Evolutionary conservation across 2,113 vertebrate genomes (phyloP).

Genomic region (Ophiodon elongatus): DNA sequence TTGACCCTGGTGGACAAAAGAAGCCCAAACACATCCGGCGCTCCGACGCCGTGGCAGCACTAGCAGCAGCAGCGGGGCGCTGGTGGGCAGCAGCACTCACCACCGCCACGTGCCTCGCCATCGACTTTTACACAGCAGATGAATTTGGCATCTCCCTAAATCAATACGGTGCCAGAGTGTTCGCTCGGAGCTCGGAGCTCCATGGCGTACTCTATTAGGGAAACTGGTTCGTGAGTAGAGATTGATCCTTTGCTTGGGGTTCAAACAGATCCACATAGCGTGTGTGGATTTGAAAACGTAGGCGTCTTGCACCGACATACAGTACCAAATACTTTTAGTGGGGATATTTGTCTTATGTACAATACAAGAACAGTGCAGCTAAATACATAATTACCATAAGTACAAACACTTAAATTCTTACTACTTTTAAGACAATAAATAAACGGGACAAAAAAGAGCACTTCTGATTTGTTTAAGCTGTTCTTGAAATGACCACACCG

Average conservation of each 20-base stretch:
- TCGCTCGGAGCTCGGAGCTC: constrained; percentile 46
- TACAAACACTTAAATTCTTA: constrained; percentile 49
- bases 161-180: constrained; percentile 65
- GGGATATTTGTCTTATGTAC: constrained; percentile 41
- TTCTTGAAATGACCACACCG: constrained; percentile 19
- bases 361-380: constrained; percentile 50
- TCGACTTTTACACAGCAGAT: constrained; percentile 67
- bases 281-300: constrained; percentile 21
- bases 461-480: constrained; percentile 26
- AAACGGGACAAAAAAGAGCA: constrained; percentile 39
- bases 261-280: constrained; percentile 23
- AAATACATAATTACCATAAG: constrained; percentile 52
- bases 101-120: constrained; percentile 64
- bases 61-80: background rate
- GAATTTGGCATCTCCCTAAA: constrained; percentile 64
- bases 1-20: background rate
- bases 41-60: background rate
- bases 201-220: constrained; percentile 32
- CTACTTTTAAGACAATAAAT: constrained; percentile 59
- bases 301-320: constrained; percentile 38
- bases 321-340: constrained; percentile 25
- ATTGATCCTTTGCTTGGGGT: background rate
- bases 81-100: constrained; percentile 44
- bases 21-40: background rate
- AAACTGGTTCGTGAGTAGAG: constrained; percentile 15